Evolutionary conservation across 2,888 invertebrate genomes (phyloP), one percentile per base, ranked within the genome.

Genomic region (Clostera curtula): DNA sequence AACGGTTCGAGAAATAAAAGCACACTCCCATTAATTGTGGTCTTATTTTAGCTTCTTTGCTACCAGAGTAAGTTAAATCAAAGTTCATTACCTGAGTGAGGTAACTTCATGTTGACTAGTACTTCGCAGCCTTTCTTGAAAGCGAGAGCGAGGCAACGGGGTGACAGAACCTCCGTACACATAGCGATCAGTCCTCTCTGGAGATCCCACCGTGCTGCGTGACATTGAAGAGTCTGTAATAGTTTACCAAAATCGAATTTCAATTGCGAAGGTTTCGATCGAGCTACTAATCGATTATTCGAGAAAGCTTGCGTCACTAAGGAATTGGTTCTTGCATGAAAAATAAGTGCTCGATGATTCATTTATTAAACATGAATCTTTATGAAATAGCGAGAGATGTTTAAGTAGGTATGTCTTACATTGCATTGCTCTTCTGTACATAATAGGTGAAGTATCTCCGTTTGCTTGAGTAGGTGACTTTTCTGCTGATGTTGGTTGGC

Each of bases 81-180:
- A 19, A 6, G 14, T 26, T n/a, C n/a, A 15, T 43, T 59, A 82
- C 83, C 69, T 71, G 5, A 70, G 43, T 18, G 71, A 72, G 43
- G 63, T 66, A 31, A 72, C 69, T 39, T 79, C 83, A 37, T 73
- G 52, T 17, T 73, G 68, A 53, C 84, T 83, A 31, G 76, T 63
- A 50, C 73, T 72, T 30, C 79, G 74, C 36, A 82, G 59, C 24
- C 83, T 76, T 54, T 83, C 84, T 49, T 82, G 83, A 50, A 85
- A 85, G 36, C 86, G 75, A 16, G 83, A 82, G 20, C 83, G 68
- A 21, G 86, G 86, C 33, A 86, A 74, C 11, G 87, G 87, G 24
- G 87, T 87, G 31, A 86, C 63, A 26, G 86, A 86, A 17, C 88
- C 86, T 9, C 85, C 83, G 54, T 87, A 86, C 34, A 85, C 74